Evolutionary conservation across 2,113 vertebrate genomes (phyloP), one percentile per base, ranked within the genome.

Genomic region (Aptenodytes patagonicus): DNA sequence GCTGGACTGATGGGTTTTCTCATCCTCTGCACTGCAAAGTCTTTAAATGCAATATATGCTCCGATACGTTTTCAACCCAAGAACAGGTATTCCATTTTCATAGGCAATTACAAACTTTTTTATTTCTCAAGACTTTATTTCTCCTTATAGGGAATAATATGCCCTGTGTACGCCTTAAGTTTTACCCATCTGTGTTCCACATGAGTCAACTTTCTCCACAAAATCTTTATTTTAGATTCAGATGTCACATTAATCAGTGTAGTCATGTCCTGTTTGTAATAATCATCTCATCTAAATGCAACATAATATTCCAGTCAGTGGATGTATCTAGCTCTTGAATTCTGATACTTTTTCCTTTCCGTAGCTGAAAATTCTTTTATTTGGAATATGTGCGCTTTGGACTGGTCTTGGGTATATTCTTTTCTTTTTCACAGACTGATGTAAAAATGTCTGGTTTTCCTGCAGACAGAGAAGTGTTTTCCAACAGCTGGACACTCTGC

Each of bases 161-260:
- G 17, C 20, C 47, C 36, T 55, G 32, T 6, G 4, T 47, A 42
- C 2, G 14, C 31, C 70, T 85, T 31, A 58, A 71, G 16, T 66
- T 87, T 82, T 64, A 64, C 42, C 52, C 90, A 90, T 87, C 46
- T 94, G 52, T 82, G 79, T 87, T 91, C 87, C 69, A 70, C 9
- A 34, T 83, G 57, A 93, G 26, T 68, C 46, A 78, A 82, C 13
- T 71, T 93, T 66, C 54, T 91, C 57, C 94, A 75, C 57, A 90
- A 87, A 92, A 64, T 40, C 68, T 94, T 72, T 90, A 68, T 82
- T 96, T 91, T 42, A 78, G 42, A 84, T 55, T 93, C 81, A 87
- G 84, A 78, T 87, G 90, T 90, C 78, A 64, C 29, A 72, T 76
- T 93, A 92, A 86, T 90, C 88, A 88, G 54, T 31, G 32, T 52